Evolutionary conservation across 2,797 vertebrate species (phyloP).

Genomic region (Bovichtus variegatus): DNA sequence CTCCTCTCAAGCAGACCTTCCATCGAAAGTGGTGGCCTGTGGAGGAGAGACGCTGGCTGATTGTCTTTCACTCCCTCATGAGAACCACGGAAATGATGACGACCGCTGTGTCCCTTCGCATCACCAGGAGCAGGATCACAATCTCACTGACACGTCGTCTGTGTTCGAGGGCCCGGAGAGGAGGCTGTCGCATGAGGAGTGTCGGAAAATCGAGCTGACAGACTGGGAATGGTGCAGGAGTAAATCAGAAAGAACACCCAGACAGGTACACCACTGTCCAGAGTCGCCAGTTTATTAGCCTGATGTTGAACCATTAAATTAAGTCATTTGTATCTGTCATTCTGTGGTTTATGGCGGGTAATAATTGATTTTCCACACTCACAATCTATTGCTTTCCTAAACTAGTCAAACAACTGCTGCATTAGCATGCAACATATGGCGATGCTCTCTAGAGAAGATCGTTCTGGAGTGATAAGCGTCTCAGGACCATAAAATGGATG

Average conservation of each 20-base stretch:
- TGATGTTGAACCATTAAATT: slow-evolving; percentile 34
- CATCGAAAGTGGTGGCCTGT: slow-evolving; percentile 63
- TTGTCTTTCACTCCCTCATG: slow-evolving; percentile 53
- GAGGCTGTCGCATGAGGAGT: slow-evolving; percentile 90
- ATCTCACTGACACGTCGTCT: slow-evolving; percentile 67
- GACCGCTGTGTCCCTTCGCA: slow-evolving; percentile 62
- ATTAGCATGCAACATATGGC: slow-evolving; percentile 28
- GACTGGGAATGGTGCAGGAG: slow-evolving; percentile 99
- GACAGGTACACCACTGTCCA: slow-evolving; percentile 89
- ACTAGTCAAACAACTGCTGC: slow-evolving; percentile 27
- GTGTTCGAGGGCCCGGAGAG: slow-evolving; percentile 88
- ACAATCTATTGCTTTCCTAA: slow-evolving; percentile 19
- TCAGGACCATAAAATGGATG: not conserved
- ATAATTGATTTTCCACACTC: slow-evolving; percentile 39
- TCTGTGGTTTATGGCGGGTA: slow-evolving; percentile 28
- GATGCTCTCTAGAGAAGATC: not conserved
- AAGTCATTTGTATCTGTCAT: slow-evolving; percentile 41
- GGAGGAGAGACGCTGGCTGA: slow-evolving; percentile 67
- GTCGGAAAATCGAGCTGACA: slow-evolving; percentile 88
- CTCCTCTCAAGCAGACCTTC: slow-evolving; percentile 75
- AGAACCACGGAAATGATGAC: slow-evolving; percentile 58
- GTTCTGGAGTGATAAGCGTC: slow-evolving; percentile 17
- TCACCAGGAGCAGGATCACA: slow-evolving; percentile 70
- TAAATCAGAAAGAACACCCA: slow-evolving; percentile 94
- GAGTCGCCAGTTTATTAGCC: slow-evolving; percentile 5